Evolutionary conservation across 2,797 vertebrate species (phyloP).

Genomic region (Ceyx erithaca): DNA sequence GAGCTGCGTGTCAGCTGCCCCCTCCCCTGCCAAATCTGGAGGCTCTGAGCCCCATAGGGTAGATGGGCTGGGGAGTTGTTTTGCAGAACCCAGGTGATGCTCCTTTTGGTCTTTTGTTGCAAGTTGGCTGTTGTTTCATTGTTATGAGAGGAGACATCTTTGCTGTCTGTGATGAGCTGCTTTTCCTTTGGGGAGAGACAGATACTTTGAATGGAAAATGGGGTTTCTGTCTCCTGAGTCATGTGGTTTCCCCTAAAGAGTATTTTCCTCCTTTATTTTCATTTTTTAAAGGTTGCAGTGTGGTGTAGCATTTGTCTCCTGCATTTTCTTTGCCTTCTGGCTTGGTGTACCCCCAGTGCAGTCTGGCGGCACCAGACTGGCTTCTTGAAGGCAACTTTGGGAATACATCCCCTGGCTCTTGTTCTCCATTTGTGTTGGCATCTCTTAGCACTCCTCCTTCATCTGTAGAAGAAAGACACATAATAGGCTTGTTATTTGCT

Average conservation of each 20-base stretch:
- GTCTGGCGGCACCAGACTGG: background rate
- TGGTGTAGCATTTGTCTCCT: background rate
- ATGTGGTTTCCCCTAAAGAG: background rate
- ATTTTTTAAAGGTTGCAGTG: background rate
- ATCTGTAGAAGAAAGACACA: background rate
- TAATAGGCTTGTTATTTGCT: background rate
- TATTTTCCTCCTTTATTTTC: background rate
- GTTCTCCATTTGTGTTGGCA: background rate
- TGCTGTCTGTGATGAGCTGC: background rate
- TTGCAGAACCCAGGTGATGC: background rate
- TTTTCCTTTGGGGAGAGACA: background rate
- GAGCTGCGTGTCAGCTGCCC: background rate
- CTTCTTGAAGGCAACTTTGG: background rate
- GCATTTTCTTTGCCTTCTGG: background rate
- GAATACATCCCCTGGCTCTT: background rate
- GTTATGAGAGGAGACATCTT: background rate
- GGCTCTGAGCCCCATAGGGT: background rate
- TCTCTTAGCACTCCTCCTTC: background rate
- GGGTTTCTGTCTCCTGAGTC: background rate
- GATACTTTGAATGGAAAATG: background rate
- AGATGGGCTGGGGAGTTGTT: background rate
- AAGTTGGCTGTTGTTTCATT: background rate
- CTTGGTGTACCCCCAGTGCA: background rate
- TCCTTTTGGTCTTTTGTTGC: background rate
- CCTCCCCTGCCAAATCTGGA: background rate